Evolutionary conservation across 2,888 invertebrate genomes (phyloP).

Genomic region (Chironomus tentans): DNA sequence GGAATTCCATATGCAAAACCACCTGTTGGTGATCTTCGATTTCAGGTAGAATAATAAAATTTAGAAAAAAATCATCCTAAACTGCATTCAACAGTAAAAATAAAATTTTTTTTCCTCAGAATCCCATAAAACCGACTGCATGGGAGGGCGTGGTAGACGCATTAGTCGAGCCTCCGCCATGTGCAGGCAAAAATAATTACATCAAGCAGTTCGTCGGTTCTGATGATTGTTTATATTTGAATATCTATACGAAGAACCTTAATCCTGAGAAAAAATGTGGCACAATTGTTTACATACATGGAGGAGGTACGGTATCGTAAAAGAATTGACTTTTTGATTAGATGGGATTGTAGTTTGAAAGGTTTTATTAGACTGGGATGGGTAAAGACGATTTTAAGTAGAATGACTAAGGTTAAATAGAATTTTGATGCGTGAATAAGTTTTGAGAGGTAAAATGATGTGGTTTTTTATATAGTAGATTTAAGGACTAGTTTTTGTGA

Average conservation of each 20-base stretch:
- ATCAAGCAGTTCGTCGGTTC: slow-evolving; percentile 2
- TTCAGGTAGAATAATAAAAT: background rate
- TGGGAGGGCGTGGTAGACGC: slow-evolving; percentile 13
- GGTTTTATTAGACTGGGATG: background rate
- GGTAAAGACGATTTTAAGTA: no score
- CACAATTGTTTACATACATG: slow-evolving; percentile 26
- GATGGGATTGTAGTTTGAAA: no score
- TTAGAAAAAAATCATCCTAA: background rate
- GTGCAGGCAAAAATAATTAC: slow-evolving; percentile 1
- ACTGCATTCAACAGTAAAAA: background rate
- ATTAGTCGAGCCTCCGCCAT: background rate
- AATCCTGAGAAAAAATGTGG: background rate
- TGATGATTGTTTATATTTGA: slow-evolving; percentile 20
- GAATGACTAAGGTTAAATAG: no score
- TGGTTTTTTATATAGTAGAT: no score
- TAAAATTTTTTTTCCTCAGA: background rate
- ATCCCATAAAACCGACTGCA: background rate
- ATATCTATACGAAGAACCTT: slow-evolving; percentile 5
- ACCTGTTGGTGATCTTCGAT: slow-evolving; percentile 3
- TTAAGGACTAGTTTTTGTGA: no score
- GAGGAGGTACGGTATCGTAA: background rate
- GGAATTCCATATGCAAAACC: slow-evolving; percentile 15
- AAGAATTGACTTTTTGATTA: no score
- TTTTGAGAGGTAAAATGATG: background rate
- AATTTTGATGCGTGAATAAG: no score